Evolutionary conservation across 1,140 invertebrate species (phyloP), one percentile per base, ranked within the genome.

Genomic region (Scaptomyza hsui): DNA sequence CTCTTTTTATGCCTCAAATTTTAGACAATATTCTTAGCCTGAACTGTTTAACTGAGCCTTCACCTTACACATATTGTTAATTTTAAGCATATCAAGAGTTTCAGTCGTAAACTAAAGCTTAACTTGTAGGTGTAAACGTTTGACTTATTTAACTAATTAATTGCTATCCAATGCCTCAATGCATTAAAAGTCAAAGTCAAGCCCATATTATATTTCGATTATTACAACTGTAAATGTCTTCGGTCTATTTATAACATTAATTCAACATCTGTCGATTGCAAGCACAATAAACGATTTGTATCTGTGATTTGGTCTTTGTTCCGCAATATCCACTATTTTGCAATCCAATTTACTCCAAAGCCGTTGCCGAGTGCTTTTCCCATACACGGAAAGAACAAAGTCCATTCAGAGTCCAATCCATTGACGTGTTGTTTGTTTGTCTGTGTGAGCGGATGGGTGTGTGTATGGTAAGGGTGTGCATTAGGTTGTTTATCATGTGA

Each of bases 401-500:
- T 44, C 44, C 21, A 44, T 16, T 42, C 16, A 42, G 12, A 29
- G 9, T 1, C 0, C 37, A 55, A 41, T 55, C 37, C 37, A 55
- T 55, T 55, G 37, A 55, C 32, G 16, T 16, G 26, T 18, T 21
- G 16, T 48, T 12, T 45, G 2, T 26, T 37, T 47, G 16, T 44
- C 6, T 47, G 19, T 10, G n/a, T 49, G 19, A 29, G 13, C 32
- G 18, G 15, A 18, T 72, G 16, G 64, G 6, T 63, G 41, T 63
- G 45, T 79, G 64, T 42, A 29, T 63, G 52, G 56, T 29, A 29
- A 9, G 26, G n/a, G 75, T 75, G 68, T 76, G 53, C 81, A 86
- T 85, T 81, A 88, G 80, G 69, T 71, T 73, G 61, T 88, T 86
- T 88, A 86, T 88, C 78, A 88, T 57, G 82, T 77, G 86, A 75